Evolutionary conservation across 2,797 vertebrate species (phyloP).

Genomic region (Atherinosoma microstoma): DNA sequence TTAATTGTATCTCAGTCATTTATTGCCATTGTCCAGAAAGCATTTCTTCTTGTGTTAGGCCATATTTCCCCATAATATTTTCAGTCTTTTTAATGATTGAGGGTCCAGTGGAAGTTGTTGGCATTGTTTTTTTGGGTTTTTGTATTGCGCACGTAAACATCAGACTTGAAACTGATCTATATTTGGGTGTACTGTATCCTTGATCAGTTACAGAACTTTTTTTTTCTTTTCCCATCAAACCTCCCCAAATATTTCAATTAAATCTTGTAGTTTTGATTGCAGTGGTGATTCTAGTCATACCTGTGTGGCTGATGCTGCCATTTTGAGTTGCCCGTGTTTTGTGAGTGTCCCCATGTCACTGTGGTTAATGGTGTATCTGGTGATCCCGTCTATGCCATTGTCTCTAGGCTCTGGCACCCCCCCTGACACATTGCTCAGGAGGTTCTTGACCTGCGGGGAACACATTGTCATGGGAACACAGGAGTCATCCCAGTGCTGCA

Average conservation of each 20-base stretch:
- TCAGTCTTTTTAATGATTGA: slow-evolving; percentile 48
- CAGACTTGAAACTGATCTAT: slow-evolving; percentile 76
- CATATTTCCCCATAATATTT: slow-evolving; percentile 40
- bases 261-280: slow-evolving; percentile 65
- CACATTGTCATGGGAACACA: slow-evolving; percentile 88
- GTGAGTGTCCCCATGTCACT: slow-evolving; percentile 83
- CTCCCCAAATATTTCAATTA: slow-evolving; percentile 28
- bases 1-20: slow-evolving; percentile 70
- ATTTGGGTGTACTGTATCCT: slow-evolving; percentile 55
- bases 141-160: slow-evolving; percentile 87
- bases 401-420: slow-evolving; percentile 77
- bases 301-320: slow-evolving; percentile 83
- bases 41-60: slow-evolving; percentile 52
- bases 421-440: slow-evolving; percentile 80
- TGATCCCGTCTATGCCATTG: slow-evolving; percentile 83
- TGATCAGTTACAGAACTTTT: neutral
- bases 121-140: slow-evolving; percentile 57
- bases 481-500: slow-evolving; percentile 93
- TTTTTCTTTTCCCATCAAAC: slow-evolving; percentile 6
- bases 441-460: slow-evolving; percentile 76
- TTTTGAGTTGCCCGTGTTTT: slow-evolving; percentile 83
- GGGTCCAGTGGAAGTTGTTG: slow-evolving; percentile 42
- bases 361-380: slow-evolving; percentile 83
- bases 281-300: slow-evolving; percentile 78
- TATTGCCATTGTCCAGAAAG: slow-evolving; percentile 89